These are phyloP conservation scores for Perognathus longimembris DNA, from an alignment of 2,113 vertebrate species.

Conservation along the genomic window DNA sequence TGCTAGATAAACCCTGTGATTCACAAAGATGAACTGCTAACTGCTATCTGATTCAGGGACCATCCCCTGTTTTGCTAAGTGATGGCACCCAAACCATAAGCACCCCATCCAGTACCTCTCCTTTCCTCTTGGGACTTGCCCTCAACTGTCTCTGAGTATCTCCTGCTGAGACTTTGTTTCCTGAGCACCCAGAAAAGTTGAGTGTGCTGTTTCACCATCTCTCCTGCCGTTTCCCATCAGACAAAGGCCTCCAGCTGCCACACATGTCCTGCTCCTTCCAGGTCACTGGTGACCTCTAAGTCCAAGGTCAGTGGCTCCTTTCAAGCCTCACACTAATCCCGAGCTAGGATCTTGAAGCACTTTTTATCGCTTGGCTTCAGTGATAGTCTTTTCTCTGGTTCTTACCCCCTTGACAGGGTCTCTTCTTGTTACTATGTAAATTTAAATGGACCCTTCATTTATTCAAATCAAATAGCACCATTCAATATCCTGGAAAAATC, in stretches of 20 bases:
- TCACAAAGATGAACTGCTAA: background rate
- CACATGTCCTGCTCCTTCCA: background rate
- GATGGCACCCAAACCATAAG: background rate
- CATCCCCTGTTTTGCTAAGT: background rate
- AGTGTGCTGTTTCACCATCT: background rate
- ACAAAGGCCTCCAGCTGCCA: background rate
- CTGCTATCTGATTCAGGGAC: background rate
- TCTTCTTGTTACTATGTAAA: background rate
- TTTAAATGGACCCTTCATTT: background rate
- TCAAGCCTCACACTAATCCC: background rate
- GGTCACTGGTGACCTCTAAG: background rate
- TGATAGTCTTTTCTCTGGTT: background rate
- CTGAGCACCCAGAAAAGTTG: too few species aligned
- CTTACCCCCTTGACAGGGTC: background rate
- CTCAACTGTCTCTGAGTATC: background rate
- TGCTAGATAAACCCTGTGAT: background rate
- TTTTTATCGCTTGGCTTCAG: background rate
- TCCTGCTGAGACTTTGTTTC: too few species aligned
- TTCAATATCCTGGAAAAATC: background rate
- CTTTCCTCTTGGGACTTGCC: background rate
- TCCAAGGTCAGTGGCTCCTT: background rate
- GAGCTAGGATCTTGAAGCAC: background rate
- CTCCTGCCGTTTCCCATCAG: too few species aligned
- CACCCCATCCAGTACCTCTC: background rate
- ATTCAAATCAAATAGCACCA: background rate